Base-by-base conservation (phyloP, 1,140 invertebrate genomes). In the Heliconius nattereri region DNA sequence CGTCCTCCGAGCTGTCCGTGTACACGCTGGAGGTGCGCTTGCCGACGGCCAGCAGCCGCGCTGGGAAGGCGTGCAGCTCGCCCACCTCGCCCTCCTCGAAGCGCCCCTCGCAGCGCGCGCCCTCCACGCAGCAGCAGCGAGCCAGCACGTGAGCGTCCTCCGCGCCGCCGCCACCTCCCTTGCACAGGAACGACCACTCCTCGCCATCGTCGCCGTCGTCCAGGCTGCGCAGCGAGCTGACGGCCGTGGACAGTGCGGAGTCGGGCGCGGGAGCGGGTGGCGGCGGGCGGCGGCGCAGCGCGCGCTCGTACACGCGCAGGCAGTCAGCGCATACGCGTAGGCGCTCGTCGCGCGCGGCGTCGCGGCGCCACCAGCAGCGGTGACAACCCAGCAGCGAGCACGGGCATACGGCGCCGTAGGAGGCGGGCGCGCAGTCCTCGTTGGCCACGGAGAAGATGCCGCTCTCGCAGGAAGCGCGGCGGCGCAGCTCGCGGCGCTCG, bases 381-480 rank as follows among this genome's bases (percentile, higher is more conserved):
- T 89, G 92, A 83, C 93, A 94, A 85, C 91, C 92, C 84, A 91
- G 86, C 75, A 94, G 86, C 83, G 91, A 89, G 86, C 92, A 94
- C 23, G 92, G 91, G 80, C 92, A 94, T 83, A 94, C 84, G 66
- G 90, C 90, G 74, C 87, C 86, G 82, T 88, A 81, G 9, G 66
- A 20, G 74, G 90, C 87, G 60, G 86, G 83, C 52, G 87, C 91
- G 76, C 95, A 95, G 86, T 97, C 97, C 87, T 97, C 97, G 85
- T 97, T 97, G 57, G 97, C 96, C 85, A 97, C 97, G 37, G 97
- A 98, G 94, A 97, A 98, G 85, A 98, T 98, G 2, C 98, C 98
- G 45, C 97, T 98, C 90, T 98, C 98, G 85, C 97, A 98, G 11
- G 97, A 98, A n/a, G 97, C 97, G 52, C 97, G 95, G 16, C 97